phyloP scores from a whole-genome alignment of 2,888 invertebrate genomes.

The Empis stercorea region DNA sequence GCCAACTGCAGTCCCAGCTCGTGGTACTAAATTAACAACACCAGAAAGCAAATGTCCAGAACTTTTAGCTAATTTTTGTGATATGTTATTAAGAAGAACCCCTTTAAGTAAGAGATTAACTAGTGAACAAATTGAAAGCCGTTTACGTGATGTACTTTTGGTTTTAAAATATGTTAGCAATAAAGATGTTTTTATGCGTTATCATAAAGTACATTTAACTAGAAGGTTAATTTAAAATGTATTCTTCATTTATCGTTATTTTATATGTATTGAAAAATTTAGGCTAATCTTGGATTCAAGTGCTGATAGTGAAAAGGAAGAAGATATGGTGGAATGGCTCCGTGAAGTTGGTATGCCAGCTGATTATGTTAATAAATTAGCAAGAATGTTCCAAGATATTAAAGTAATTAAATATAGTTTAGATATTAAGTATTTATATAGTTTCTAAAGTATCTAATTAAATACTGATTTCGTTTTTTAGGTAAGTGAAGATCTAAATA shows the following conservation, averaged over 20 bases:
- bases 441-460: too few relatives aligned
- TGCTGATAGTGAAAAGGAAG: conserved; percentile 98
- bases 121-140: conserved; percentile 90
- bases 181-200: conserved; percentile 99
- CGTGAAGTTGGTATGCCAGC: conserved; percentile 99
- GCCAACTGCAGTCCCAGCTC: conserved; percentile 46
- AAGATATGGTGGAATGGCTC: conserved; percentile 97
- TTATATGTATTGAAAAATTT: background rate
- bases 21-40: conserved; percentile 52
- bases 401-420: conserved; percentile 46
- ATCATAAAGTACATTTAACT: conserved; percentile 96
- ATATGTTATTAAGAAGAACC: conserved; percentile 93
- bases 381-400: conserved; percentile 96
- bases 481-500: conserved; percentile 86
- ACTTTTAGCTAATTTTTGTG: conserved; percentile 97
- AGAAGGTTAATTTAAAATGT: conserved; percentile 39
- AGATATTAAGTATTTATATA: too few relatives aligned
- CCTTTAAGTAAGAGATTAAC: conserved; percentile 92
- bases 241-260: background rate
- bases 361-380: conserved; percentile 96
- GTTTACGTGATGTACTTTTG: conserved; percentile 83
- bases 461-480: conserved; percentile 10
- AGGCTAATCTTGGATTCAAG: conserved; percentile 93
- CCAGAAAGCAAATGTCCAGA: conserved; percentile 99
- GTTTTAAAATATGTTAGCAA: conserved; percentile 98